A percentile compares a stretch with the other conserved stretches of the same genome.
Evolutionary conservation across 1,140 invertebrate species (phyloP).

Genomic region (Microvelia longipes): DNA sequence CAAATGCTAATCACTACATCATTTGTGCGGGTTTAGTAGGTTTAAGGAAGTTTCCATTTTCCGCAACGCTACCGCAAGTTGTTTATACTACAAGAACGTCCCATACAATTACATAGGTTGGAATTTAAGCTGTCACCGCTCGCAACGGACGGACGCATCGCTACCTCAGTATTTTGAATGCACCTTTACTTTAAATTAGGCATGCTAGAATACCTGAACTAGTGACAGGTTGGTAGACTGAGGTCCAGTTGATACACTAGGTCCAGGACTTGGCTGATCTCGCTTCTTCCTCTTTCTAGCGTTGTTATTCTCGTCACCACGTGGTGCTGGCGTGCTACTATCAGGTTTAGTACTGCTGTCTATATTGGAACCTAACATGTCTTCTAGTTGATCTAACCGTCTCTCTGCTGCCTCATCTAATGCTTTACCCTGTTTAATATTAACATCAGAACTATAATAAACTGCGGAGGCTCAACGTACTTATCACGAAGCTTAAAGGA

Average conservation of each 20-base stretch:
- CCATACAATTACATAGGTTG: too few relatives aligned
- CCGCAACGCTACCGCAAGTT: too few relatives aligned
- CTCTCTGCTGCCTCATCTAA: conserved; percentile 13
- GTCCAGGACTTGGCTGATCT: conserved; percentile 19
- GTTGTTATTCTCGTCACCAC: conserved; percentile 22
- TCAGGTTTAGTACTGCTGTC: neutral
- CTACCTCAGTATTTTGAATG: too few relatives aligned
- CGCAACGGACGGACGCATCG: too few relatives aligned
- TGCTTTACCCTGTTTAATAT: neutral
- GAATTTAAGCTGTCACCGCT: too few relatives aligned
- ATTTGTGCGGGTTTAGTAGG: too few relatives aligned
- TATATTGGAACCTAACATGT: conserved; percentile 3
- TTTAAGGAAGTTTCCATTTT: too few relatives aligned
- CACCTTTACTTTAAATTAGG: too few relatives aligned
- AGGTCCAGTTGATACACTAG: too few relatives aligned
- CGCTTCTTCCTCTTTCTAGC: conserved; percentile 1
- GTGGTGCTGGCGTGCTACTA: conserved; percentile 3
- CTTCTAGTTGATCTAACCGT: conserved; percentile 12
- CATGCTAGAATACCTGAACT: neutral
- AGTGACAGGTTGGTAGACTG: neutral
- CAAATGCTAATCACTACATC: too few relatives aligned
- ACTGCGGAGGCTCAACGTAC: neutral
- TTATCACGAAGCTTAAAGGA: neutral
- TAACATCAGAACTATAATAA: neutral
- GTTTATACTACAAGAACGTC: too few relatives aligned